Base-by-base conservation (phyloP, 2,888 invertebrate species). In the Parasteatoda lunata region DNA sequence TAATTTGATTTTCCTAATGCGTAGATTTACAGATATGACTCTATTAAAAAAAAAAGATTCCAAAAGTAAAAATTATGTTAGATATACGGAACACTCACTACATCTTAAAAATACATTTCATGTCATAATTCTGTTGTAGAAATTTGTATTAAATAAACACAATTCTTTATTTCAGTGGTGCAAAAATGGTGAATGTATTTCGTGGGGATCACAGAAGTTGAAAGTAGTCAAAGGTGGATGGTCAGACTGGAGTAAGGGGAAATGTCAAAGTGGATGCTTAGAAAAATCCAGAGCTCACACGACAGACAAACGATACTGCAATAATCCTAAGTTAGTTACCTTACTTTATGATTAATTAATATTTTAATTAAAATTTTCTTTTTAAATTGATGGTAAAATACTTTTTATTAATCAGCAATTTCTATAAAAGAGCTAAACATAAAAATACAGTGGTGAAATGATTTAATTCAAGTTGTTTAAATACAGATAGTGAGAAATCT, bases 191-290 rank as follows among this genome's bases (percentile, higher is more conserved):
- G 93, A 93, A 78, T 95, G 95, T 90, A 93, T 94, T 91, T 9
- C 90, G 4, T 89, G 87, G 88, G 85, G 85, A 5, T 82, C 77
- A 3, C 69, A 71, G 11, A 84, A 89, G 52, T 3, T 86, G 6
- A 81, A 88, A 66, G 85, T 89, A 3, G 82, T 91, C 13, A 92
- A 92, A 70, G 94, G 93, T 3, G 94, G 94, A 5, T 95, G 96
- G 95, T 92, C 94, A 82, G 91, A 93, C 11, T 96, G 95, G 95
- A 92, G 92, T 66, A 92, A 92, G 70, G 93, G 93, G 6, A 90
- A 91, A 47, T 96, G 96, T 90, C 93, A 92, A 48, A 95, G 95
- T 1, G 95, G 95, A 13, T 96, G 96, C 91, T 93, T 95, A 9
- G 90, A 92, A 84, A 93, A 94, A 83, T 94, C 95, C 0, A 93